These are phyloP conservation scores for Oncorhynchus clarkii DNA, from an alignment of 2,113 vertebrate genomes.

Conservation along the genomic window DNA sequence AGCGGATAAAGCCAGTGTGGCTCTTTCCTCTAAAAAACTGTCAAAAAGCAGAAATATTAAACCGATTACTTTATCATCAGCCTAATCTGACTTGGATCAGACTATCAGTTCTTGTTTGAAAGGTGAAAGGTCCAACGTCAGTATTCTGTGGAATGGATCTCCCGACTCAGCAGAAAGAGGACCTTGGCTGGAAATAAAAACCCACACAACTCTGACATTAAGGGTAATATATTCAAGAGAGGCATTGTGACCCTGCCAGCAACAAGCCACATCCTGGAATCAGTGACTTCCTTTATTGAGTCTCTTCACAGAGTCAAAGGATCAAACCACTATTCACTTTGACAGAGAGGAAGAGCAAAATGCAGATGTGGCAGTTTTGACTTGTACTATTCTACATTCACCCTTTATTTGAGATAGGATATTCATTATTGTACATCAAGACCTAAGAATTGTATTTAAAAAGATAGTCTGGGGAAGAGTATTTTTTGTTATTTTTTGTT, in stretches of 20 bases:
- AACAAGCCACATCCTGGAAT: conserved; percentile 34
- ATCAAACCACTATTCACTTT: conserved; percentile 17
- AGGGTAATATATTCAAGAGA: conserved; percentile 27
- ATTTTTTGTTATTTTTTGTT: not conserved
- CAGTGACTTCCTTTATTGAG: conserved; percentile 34
- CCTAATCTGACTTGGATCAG: not conserved
- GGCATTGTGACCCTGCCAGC: conserved; percentile 12
- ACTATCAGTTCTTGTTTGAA: conserved; percentile 25
- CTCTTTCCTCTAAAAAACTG: not conserved
- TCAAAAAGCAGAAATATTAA: not conserved
- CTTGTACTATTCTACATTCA: not conserved
- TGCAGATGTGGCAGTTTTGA: not conserved
- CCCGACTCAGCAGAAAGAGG: conserved; percentile 5
- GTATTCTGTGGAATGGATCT: not conserved
- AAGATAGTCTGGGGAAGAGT: not conserved
- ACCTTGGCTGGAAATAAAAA: not conserved
- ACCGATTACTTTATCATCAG: not conserved
- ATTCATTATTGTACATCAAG: too few relatives aligned
- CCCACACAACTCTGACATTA: conserved; percentile 31
- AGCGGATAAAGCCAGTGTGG: not conserved
- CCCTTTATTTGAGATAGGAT: not conserved
- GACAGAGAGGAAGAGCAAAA: not conserved
- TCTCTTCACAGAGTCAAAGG: conserved; percentile 24
- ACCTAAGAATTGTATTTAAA: too few relatives aligned
- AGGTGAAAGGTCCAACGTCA: conserved; percentile 3